A percentile compares a stretch with the other conserved stretches of the same genome.
phyloP scores from a whole-genome alignment of 2,888 invertebrate species.

The Tipula unca region DNA sequence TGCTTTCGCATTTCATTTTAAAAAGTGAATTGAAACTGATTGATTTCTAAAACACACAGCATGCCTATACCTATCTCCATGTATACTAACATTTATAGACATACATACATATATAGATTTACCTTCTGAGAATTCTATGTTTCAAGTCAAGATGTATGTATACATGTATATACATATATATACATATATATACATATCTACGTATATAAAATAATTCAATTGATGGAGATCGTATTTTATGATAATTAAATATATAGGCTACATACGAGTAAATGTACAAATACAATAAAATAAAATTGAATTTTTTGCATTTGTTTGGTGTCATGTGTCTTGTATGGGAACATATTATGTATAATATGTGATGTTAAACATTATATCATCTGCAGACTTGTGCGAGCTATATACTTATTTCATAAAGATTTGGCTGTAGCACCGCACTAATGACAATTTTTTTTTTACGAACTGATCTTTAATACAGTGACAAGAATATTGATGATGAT shows the following conservation, averaged over 20 bases:
- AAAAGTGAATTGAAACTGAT: neutral
- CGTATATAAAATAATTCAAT: neutral
- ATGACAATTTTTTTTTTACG: neutral
- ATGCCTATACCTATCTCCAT: neutral
- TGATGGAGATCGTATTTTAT: neutral
- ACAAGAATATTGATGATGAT: neutral
- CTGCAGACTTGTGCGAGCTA: neutral
- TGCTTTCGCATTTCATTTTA: neutral
- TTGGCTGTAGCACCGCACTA: too few species aligned
- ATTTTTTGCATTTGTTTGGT: neutral
- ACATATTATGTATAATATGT: neutral
- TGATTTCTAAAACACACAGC: neutral
- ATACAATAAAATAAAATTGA: neutral
- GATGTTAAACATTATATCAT: neutral
- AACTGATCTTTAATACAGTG: neutral
- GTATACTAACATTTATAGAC: too few species aligned
- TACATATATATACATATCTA: too few species aligned
- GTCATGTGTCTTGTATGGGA: neutral
- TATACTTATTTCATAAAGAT: neutral
- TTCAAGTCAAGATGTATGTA: neutral
- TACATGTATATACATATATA: too few species aligned
- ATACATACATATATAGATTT: neutral
- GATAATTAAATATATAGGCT: neutral
- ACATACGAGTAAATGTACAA: neutral
- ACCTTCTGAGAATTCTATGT: neutral